phyloP scores from a whole-genome alignment of 2,888 invertebrate species.

The Ptilodon capucinus region DNA sequence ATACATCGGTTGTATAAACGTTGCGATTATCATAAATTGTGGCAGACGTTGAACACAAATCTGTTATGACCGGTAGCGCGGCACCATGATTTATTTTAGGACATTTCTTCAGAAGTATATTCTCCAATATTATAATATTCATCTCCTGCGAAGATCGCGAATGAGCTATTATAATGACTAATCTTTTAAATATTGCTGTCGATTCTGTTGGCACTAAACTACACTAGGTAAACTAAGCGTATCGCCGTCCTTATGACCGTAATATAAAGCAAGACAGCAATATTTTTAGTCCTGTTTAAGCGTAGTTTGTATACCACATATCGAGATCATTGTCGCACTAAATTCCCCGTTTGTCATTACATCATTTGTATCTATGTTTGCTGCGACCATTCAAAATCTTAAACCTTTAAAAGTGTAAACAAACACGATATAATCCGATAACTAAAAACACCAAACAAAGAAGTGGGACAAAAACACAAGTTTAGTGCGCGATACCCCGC shows the following conservation, averaged over 20 bases:
- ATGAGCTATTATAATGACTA: conserved; percentile 29
- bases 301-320: no score
- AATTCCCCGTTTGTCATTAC: conserved; percentile 28
- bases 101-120: conserved; percentile 48
- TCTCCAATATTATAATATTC: conserved; percentile 37
- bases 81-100: conserved; percentile 45
- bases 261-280: no score
- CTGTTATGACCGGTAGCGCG: conserved; percentile 39
- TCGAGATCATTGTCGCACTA: no score
- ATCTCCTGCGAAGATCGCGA: conserved; percentile 21
- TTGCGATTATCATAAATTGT: conserved; percentile 37
- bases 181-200: conserved; percentile 37
- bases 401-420: conserved; percentile 31
- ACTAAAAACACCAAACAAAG: conserved; percentile 41
- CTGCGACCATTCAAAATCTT: conserved; percentile 30
- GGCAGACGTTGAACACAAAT: conserved; percentile 38
- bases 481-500: conserved; percentile 35
- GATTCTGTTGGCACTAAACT: no score
- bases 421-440: conserved; percentile 41
- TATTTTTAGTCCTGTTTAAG: no score
- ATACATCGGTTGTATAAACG: not conserved
- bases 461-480: conserved; percentile 32
- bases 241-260: no score
- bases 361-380: conserved; percentile 36
- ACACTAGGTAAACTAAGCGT: no score